phyloP scores from a whole-genome alignment of 2,888 invertebrate genomes.

The Orchesella flavescens region DNA sequence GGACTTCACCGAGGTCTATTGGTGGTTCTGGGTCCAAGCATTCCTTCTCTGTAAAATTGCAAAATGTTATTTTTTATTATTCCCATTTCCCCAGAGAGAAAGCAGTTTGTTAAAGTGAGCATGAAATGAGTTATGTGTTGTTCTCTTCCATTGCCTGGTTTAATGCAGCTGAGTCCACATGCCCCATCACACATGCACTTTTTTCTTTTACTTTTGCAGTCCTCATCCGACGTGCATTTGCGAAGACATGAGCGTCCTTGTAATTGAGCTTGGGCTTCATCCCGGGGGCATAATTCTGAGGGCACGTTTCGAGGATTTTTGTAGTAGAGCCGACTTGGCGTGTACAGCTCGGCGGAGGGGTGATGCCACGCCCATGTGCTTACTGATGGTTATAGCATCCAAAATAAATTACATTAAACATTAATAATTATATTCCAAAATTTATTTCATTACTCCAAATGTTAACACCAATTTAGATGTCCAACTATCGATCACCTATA shows the following conservation, averaged over 20 bases:
- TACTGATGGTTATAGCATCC: slow-evolving; percentile 21
- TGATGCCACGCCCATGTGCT: slow-evolving; percentile 61
- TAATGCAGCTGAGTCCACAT: slow-evolving; percentile 85
- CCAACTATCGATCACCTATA: neutral
- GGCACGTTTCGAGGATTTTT: slow-evolving; percentile 77
- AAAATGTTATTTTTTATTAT: neutral
- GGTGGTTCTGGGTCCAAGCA: slow-evolving; percentile 87
- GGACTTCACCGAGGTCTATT: slow-evolving; percentile 82
- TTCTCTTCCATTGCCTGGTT: slow-evolving; percentile 83
- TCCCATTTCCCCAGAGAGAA: neutral
- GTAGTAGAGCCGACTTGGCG: slow-evolving; percentile 61
- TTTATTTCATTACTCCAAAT: too few relatives aligned
- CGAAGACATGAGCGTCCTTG: slow-evolving; percentile 88
- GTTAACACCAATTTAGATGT: neutral
- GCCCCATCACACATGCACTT: slow-evolving; percentile 95
- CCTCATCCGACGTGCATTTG: slow-evolving; percentile 93
- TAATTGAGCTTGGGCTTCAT: slow-evolving; percentile 88
- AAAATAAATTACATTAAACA: neutral
- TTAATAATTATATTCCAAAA: neutral
- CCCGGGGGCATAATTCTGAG: slow-evolving; percentile 87
- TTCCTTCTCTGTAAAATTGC: slow-evolving; percentile 81
- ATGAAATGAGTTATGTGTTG: slow-evolving; percentile 3
- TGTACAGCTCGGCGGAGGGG: slow-evolving; percentile 49
- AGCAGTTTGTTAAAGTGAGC: neutral
- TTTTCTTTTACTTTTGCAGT: slow-evolving; percentile 97